Evolutionary conservation across 2,113 vertebrate species (phyloP).

Genomic region (Syngnathus floridae): DNA sequence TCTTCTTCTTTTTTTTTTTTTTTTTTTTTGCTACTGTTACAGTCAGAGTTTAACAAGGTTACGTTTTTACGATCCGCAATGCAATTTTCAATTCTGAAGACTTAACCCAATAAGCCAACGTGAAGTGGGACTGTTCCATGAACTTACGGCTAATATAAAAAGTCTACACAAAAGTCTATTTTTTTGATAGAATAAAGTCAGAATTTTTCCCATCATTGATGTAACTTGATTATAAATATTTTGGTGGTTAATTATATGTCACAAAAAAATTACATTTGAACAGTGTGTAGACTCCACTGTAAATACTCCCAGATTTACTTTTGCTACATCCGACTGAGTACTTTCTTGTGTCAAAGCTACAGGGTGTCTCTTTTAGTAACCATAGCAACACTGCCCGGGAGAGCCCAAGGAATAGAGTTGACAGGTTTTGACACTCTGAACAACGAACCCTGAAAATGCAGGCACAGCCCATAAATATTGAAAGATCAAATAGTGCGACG

Average conservation of each 20-base stretch:
- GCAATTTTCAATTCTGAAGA: background rate
- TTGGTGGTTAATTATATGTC: background rate
- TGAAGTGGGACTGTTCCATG: background rate
- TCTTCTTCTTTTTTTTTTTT: background rate
- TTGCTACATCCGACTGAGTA: constrained; percentile 18
- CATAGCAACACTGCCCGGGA: constrained; percentile 42
- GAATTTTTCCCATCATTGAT: too few relatives aligned
- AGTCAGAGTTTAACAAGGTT: constrained; percentile 24
- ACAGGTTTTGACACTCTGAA: constrained; percentile 31
- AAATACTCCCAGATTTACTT: background rate
- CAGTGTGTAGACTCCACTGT: background rate
- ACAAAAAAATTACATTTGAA: background rate
- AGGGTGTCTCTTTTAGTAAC: constrained; percentile 40
- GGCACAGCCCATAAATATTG: constrained; percentile 33
- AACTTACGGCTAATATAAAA: background rate
- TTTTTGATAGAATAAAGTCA: too few relatives aligned
- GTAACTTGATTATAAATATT: too few relatives aligned
- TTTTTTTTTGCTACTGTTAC: constrained; percentile 3
- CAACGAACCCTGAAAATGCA: constrained; percentile 9
- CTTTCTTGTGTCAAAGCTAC: constrained; percentile 35
- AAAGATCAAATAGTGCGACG: constrained; percentile 30
- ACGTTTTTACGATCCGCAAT: constrained; percentile 10
- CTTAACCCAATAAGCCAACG: too few relatives aligned
- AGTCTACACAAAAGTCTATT: background rate
- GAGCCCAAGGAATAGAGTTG: constrained; percentile 15